phyloP scores from a whole-genome alignment of 2,797 vertebrate species.

The Calcarius lapponicus region DNA sequence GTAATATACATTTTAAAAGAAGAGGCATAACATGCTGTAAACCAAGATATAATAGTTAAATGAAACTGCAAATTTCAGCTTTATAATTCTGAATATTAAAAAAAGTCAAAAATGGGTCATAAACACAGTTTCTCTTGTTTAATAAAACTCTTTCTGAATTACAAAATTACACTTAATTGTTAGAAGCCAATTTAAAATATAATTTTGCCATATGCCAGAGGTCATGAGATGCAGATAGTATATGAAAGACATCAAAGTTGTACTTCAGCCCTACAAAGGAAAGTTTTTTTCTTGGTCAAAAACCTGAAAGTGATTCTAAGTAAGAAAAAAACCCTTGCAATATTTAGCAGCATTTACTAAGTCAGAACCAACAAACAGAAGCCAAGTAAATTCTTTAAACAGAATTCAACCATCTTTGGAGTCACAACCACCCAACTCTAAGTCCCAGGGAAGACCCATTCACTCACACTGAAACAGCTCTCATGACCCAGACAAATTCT shows the following conservation, averaged over 20 bases:
- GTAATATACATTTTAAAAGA: not conserved
- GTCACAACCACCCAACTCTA: not conserved
- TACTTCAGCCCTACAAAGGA: not conserved
- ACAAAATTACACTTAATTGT: not conserved
- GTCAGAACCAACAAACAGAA: not conserved
- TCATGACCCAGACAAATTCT: not conserved
- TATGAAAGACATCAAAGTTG: not conserved
- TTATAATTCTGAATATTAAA: not conserved
- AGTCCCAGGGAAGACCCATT: not conserved
- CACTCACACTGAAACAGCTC: rapidly evolving
- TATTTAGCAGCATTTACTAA: not conserved
- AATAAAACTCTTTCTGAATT: not conserved
- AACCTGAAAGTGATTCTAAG: not conserved
- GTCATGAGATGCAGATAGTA: not conserved
- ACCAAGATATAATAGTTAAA: not conserved
- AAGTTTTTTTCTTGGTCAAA: not conserved
- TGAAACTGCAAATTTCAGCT: not conserved
- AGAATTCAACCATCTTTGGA: not conserved
- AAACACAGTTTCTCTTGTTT: not conserved
- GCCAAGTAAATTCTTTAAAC: not conserved
- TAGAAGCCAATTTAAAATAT: not conserved
- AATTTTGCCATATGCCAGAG: not conserved
- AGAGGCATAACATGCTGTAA: not conserved
- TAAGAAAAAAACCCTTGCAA: not conserved
- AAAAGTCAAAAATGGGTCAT: not conserved